A percentile compares a stretch with the other conserved stretches of the same genome.
Conservation (phyloP, 2,888 invertebrate genomes). For the Ernsta delagoae region DNA sequence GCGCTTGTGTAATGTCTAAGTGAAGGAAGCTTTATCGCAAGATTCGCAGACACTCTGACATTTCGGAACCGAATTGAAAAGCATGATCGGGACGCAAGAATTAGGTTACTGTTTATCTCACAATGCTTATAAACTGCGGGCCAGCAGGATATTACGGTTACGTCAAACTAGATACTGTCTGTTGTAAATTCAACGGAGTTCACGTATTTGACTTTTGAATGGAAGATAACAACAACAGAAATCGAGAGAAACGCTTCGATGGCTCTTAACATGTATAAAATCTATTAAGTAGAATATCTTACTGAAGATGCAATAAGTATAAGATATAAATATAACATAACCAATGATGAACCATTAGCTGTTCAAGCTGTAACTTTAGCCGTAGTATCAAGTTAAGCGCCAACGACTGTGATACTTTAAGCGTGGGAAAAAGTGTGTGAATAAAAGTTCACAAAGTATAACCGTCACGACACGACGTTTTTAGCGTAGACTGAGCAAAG, state of each 20-base stretch:
- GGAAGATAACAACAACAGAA: background rate
- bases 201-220: constrained; percentile 4
- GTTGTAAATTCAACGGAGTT: background rate
- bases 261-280: background rate
- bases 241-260: background rate
- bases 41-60: constrained; percentile 49
- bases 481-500: constrained; percentile 58
- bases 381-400: constrained; percentile 16
- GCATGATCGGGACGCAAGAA: constrained; percentile 24
- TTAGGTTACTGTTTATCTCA: constrained; percentile 21
- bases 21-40: constrained; percentile 45
- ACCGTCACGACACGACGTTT: constrained; percentile 61
- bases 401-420: constrained; percentile 40
- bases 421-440: constrained; percentile 69
- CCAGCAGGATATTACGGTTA: background rate
- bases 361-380: constrained; percentile 7
- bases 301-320: background rate
- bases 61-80: constrained; percentile 46
- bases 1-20: constrained; percentile 57
- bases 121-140: constrained; percentile 5
- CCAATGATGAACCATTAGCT: background rate
- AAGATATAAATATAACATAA: background rate
- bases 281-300: background rate
- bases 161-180: constrained; percentile 4
- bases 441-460: constrained; percentile 42